Evolutionary conservation across 2,888 invertebrate species (phyloP), one percentile per base, ranked within the genome.

Genomic region (Drosophila kuntzei): DNA sequence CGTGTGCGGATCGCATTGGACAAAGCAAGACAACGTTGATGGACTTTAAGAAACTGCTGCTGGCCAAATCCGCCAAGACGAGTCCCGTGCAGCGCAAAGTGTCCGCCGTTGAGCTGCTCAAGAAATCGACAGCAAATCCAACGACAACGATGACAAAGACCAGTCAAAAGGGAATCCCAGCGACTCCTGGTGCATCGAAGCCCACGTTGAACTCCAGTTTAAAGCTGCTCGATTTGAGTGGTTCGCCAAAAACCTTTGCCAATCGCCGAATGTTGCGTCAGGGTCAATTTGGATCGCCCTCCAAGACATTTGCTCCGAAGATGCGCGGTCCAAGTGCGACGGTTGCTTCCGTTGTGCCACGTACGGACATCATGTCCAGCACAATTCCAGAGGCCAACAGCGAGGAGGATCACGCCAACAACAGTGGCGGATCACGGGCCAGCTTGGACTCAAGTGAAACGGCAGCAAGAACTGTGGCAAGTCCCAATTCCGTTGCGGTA

Each of bases 351-450:
- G 79, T 85, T 1, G 81, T 87, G 43, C 84, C 89, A 44, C 93
- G 97, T 82, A 96, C 96, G 20, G 96, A 97, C 87, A 96, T 97
- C 55, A 94, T 97, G 89, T 96, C 97, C 41, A 96, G 96, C 46
- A 96, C 97, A 62, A 97, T 97, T 91, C 95, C 95, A 39, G 97
- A 97, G 93, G 97, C 95, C 79, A 94, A 94, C 85, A 86, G 96
- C 87, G 96, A 96, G 89, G 95, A 95, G 88, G 97, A 97, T 88
- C 91, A 89, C 34, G 96, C 96, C 79, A 95, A 93, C 80, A 94
- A 94, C 1, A 94, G 94, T 71, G 94, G 94, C 81, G 94, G 94
- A 47, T 94, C 93, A 68, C 93, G 93, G 73, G 92, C 93, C 82
- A 76, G 93, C 92, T 91, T 93, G 91, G 79, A 90, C 92, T 55